Conservation (phyloP, 2,888 invertebrate genomes). For the Acanthopleura granulata region DNA sequence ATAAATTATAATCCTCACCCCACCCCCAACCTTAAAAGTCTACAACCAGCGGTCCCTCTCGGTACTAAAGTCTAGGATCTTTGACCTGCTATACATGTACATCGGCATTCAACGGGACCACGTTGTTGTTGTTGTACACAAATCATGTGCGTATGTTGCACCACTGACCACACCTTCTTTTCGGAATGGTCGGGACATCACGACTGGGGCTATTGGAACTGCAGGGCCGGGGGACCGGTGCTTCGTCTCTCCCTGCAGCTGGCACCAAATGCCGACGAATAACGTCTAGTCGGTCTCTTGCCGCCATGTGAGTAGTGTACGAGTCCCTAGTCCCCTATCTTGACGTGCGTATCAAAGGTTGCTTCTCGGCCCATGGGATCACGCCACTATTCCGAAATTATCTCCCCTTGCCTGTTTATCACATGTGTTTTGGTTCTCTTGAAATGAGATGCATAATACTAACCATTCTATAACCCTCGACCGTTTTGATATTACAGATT, state of each 20-base stretch:
- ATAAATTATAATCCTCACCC: too few relatives aligned
- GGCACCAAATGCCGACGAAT: slow-evolving; percentile 2
- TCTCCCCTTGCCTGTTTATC: too few relatives aligned
- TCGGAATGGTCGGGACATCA: slow-evolving; percentile 3
- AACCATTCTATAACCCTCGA: too few relatives aligned
- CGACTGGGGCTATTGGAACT: background rate
- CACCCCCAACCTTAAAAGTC: too few relatives aligned
- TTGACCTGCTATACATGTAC: too few relatives aligned
- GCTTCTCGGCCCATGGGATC: background rate
- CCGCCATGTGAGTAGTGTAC: slow-evolving; percentile 2
- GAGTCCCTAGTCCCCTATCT: background rate
- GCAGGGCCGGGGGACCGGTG: background rate
- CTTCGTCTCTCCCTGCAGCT: background rate
- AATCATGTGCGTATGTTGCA: background rate
- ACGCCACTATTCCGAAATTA: background rate
- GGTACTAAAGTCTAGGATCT: too few relatives aligned
- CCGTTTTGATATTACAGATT: too few relatives aligned
- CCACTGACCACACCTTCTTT: background rate
- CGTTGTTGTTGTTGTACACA: background rate
- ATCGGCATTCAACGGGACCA: too few relatives aligned
- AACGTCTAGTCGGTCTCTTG: background rate
- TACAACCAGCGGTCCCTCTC: too few relatives aligned
- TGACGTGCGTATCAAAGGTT: background rate
- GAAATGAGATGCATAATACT: too few relatives aligned
- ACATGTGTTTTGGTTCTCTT: too few relatives aligned